Evolutionary conservation across 1,140 invertebrate genomes (phyloP), one percentile per base, ranked within the genome.

Genomic region (Drosophila pachea): DNA sequence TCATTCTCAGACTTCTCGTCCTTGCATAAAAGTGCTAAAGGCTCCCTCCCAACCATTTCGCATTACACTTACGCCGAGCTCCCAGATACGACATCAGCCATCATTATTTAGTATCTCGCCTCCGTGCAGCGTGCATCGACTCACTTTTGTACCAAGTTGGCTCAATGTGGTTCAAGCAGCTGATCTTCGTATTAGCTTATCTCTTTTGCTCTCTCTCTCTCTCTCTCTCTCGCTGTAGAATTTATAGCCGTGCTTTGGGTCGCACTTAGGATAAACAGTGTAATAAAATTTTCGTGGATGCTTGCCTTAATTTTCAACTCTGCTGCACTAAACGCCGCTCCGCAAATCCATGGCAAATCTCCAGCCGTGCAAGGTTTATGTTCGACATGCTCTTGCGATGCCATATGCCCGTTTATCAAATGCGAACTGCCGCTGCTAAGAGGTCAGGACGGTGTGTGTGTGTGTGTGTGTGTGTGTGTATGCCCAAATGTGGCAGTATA

Each of bases 331-430:
- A 71, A 76, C 65, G 72, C 36, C 49, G 14, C 45, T 67, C 62
- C 53, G 22, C 22, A 58, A 62, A 72, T 74, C 64, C 54, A 40
- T 68, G 61, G 71, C 53, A 63, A 74, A 76, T 79, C 77, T 81
- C 69, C 81, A 84, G 63, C 58, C 66, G 53, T 52, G 71, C 53
- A 65, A 74, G 76, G 76, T 86, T 86, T 86, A 86, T 86, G 81
- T 86, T 86, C 81, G 81, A 86, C 81, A 86, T 74, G 81, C 81
- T 77, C 73, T 81, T 77, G 68, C 74, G 79, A 75, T 74, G 79
- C 76, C 79, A 79, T 76, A 86, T 79, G 79, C 79, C 59, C 78
- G 79, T 83, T 76, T 83, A 79, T 83, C 76, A 83, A 73, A 76
- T 56, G 36, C 22, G 22, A 29, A n/a, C n/a, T n/a, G n/a, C n/a